phyloP scores from a whole-genome alignment of 2,888 invertebrate species.

The Ophion costatus region DNA sequence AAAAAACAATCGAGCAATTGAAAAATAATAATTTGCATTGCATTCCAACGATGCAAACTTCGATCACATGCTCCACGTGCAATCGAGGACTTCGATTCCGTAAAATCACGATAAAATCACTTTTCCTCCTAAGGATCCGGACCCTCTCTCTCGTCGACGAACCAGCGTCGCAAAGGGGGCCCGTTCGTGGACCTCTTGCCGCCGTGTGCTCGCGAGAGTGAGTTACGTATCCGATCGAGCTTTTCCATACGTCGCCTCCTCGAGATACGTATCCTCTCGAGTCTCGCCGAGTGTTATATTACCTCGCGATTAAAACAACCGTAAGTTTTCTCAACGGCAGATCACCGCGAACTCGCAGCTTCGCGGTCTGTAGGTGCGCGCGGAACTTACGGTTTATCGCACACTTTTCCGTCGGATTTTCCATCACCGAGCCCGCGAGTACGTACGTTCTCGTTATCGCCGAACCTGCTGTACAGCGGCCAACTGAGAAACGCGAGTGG shows the following conservation, averaged over 20 bases:
- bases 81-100: constrained; percentile 35
- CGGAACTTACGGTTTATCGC: constrained; percentile 50
- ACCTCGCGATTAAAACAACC: constrained; percentile 58
- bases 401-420: constrained; percentile 40
- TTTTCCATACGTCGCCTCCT: constrained; percentile 23
- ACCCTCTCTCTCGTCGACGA: constrained; percentile 42
- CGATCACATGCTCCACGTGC: constrained; percentile 33
- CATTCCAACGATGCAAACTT: neutral
- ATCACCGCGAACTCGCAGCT: constrained; percentile 51
- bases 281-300: constrained; percentile 27
- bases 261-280: constrained; percentile 33
- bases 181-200: constrained; percentile 3
- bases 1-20: too few species aligned
- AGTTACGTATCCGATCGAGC: constrained; percentile 32
- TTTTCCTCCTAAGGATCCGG: constrained; percentile 62
- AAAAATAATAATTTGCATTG: too few species aligned
- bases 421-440: constrained; percentile 7
- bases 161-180: neutral
- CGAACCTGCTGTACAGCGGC: neutral
- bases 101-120: constrained; percentile 59
- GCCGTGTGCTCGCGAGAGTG: neutral
- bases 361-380: constrained; percentile 21
- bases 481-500: constrained; percentile 3
- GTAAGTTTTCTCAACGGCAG: constrained; percentile 52
- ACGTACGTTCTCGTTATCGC: neutral